Percentiles rank a stretch among this genome's conserved stretches.
Evolutionary conservation across 2,797 vertebrate species (phyloP).

Genomic region (Typhlichthys eigenmanni): DNA sequence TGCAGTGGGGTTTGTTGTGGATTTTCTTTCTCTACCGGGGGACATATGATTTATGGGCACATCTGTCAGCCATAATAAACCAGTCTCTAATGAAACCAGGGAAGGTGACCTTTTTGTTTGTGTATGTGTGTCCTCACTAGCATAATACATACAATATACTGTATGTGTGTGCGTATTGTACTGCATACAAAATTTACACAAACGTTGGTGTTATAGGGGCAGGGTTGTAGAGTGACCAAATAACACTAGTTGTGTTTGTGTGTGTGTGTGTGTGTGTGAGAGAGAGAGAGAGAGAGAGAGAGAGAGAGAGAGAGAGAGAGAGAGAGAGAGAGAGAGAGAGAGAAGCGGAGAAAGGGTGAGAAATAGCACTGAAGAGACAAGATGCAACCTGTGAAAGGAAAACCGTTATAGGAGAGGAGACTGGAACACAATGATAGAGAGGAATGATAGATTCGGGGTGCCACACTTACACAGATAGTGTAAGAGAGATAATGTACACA

Average conservation of each 20-base stretch:
- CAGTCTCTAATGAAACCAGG: slow-evolving; percentile 64
- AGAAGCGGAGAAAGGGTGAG: not conserved
- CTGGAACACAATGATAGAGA: slow-evolving; percentile 23
- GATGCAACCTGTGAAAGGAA: not conserved
- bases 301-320: not conserved
- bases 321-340: not conserved
- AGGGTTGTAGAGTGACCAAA: slow-evolving; percentile 20
- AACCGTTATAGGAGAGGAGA: slow-evolving; percentile 11
- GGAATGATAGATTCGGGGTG: slow-evolving; percentile 30
- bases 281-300: not conserved
- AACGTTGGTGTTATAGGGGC: slow-evolving; percentile 9
- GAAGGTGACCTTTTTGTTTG: slow-evolving; percentile 64
- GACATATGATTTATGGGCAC: slow-evolving; percentile 71
- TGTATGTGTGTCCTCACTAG: slow-evolving; percentile 2
- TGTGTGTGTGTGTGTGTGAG: slow-evolving; percentile 3
- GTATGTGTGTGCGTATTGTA: slow-evolving; percentile 3
- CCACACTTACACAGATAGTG: slow-evolving; percentile 10
- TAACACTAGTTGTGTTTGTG: not conserved
- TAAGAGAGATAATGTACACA: slow-evolving; percentile 8
- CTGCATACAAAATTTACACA: slow-evolving; percentile 30
- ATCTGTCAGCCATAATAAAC: slow-evolving; percentile 72
- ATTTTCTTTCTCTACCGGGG: slow-evolving; percentile 47
- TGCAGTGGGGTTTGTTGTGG: slow-evolving; percentile 59
- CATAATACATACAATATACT: not conserved
- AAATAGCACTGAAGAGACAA: not conserved